Conservation (phyloP, 2,113 vertebrate genomes). For the Bungarus multicinctus region DNA sequence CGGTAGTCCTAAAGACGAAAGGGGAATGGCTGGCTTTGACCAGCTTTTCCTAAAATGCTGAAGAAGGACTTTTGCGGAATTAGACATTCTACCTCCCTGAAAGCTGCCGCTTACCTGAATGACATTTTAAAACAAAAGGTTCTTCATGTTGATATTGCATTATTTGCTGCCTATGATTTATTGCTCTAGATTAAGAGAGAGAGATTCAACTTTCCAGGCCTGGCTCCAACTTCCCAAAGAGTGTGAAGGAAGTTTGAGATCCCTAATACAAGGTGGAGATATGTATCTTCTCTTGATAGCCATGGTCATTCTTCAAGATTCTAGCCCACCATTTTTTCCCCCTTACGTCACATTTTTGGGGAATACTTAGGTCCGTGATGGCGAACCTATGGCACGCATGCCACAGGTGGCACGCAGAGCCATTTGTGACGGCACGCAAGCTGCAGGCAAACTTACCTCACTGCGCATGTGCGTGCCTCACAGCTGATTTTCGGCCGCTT, state of each 20-base stretch:
- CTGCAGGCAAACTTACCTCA: too few species aligned
- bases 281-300: not conserved
- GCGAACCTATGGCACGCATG: too few species aligned
- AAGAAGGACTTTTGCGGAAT: slow-evolving; percentile 42
- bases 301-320: not conserved
- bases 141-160: not conserved
- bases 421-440: too few species aligned
- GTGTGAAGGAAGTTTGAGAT: not conserved
- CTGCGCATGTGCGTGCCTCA: too few species aligned
- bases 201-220: not conserved
- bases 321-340: not conserved
- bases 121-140: not conserved
- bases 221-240: not conserved
- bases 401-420: too few species aligned
- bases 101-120: slow-evolving; percentile 16
- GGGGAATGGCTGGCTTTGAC: slow-evolving; percentile 43
- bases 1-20: slow-evolving; percentile 51
- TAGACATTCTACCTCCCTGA: slow-evolving; percentile 44
- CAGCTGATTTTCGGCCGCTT: too few species aligned
- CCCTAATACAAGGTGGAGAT: not conserved
- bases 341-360: not conserved
- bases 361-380: not conserved
- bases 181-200: not conserved
- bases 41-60: slow-evolving; percentile 40
- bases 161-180: slow-evolving; percentile 1